A percentile compares a stretch with the other conserved stretches of the same genome.
Conservation (phyloP, 2,113 vertebrate species). For the Phainopepla nitens region DNA sequence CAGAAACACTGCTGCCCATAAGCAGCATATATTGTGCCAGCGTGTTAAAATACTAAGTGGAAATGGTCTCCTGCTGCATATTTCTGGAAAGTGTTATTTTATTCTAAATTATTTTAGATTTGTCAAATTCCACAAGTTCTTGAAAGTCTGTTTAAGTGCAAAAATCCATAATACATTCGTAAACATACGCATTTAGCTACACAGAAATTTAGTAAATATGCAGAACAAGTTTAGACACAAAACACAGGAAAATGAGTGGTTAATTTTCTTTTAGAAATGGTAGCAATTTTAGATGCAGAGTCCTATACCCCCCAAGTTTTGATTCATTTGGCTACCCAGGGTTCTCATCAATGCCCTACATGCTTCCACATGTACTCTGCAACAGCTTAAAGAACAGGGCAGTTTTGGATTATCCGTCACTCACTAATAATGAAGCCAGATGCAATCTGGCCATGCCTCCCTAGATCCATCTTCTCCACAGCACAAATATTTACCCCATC, state of each 20-base stretch:
- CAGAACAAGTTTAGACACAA: background rate
- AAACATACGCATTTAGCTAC: background rate
- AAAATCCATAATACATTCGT: background rate
- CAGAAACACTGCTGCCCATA: background rate
- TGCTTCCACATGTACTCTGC: background rate
- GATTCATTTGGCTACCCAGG: background rate
- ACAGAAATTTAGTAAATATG: background rate
- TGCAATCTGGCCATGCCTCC: background rate
- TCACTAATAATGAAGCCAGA: background rate
- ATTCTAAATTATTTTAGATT: background rate
- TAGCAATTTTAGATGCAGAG: background rate
- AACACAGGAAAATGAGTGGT: background rate
- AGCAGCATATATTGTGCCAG: background rate
- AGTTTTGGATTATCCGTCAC: background rate
- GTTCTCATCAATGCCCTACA: background rate
- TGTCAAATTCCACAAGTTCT: background rate
- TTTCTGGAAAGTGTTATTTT: background rate
- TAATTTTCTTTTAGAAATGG: background rate
- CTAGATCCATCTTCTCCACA: background rate
- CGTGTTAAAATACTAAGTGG: background rate
- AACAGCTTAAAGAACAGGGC: background rate
- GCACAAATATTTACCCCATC: background rate
- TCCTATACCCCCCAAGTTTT: background rate
- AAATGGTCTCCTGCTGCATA: background rate
- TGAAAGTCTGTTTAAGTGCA: background rate